Conservation (phyloP, 37 sponge, comb jelly and placozoan genomes). For the Diacarnus erythraeanus region DNA sequence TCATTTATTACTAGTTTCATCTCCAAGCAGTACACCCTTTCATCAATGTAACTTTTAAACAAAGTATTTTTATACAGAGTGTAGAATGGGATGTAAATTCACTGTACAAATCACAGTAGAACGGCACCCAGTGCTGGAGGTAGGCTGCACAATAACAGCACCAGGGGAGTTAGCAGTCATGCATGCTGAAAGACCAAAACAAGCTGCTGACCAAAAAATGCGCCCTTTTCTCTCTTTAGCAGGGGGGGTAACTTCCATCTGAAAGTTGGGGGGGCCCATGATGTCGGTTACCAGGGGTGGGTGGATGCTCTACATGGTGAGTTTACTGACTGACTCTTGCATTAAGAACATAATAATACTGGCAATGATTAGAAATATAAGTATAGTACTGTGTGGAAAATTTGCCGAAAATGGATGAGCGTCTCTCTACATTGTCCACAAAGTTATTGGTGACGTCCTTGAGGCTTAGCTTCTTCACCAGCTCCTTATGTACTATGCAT, state of each 20-base stretch:
- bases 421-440: background rate
- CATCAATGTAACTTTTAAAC: too few species aligned
- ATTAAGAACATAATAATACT: background rate
- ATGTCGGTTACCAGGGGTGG: background rate
- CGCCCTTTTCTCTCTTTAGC: too few species aligned
- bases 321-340: background rate
- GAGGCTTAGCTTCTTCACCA: background rate
- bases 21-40: too few species aligned
- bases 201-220: too few species aligned
- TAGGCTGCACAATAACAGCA: too few species aligned
- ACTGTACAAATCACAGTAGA: too few species aligned
- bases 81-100: too few species aligned
- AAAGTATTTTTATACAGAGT: too few species aligned
- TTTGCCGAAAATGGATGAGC: background rate
- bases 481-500: constrained; percentile 32
- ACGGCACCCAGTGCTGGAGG: too few species aligned
- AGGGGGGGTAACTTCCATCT: background rate
- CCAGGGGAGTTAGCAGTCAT: too few species aligned
- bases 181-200: too few species aligned
- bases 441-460: background rate
- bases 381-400: background rate
- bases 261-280: background rate
- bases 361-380: background rate
- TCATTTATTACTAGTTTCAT: too few species aligned
- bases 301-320: background rate